These are phyloP conservation scores for Synaphobranchus kaupii DNA, from an alignment of 2,797 vertebrate species.

Conservation along the genomic window DNA sequence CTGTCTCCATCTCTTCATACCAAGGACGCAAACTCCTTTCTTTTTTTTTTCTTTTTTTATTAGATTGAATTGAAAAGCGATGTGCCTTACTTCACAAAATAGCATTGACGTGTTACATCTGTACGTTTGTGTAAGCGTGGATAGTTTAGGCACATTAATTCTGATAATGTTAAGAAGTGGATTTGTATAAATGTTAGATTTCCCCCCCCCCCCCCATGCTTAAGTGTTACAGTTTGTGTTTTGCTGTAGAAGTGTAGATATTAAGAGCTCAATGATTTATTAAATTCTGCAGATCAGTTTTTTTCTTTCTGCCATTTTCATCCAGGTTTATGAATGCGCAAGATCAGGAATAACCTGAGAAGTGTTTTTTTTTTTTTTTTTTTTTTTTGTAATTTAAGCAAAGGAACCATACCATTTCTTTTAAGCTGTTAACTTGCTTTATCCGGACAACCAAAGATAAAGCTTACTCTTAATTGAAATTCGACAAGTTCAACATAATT, in stretches of 20 bases:
- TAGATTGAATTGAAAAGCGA: constrained; percentile 75
- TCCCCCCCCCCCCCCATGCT: background rate
- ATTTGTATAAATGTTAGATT: constrained; percentile 76
- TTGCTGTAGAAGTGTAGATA: constrained; percentile 29
- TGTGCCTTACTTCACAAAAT: constrained; percentile 80
- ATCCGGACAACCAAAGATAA: constrained; percentile 39
- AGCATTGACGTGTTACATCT: constrained; percentile 39
- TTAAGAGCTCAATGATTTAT: constrained; percentile 28
- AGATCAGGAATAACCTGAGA: constrained; percentile 6
- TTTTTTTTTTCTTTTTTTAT: constrained; percentile 53
- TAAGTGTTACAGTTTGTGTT: constrained; percentile 33
- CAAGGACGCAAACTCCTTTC: constrained; percentile 59
- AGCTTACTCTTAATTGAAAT: constrained; percentile 31
- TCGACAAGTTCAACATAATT: constrained; percentile 50
- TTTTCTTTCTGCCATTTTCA: constrained; percentile 6
- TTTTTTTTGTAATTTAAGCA: background rate
- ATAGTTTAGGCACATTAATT: constrained; percentile 77
- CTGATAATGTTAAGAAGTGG: constrained; percentile 72
- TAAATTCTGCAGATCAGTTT: constrained; percentile 12
- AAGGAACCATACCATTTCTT: background rate
- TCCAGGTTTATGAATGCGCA: background rate
- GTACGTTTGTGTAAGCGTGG: constrained; percentile 28
- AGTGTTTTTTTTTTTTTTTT: constrained; percentile 1
- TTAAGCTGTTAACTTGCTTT: constrained; percentile 23
- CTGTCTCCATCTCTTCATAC: constrained; percentile 70